Conservation (phyloP, 1,140 invertebrate species). For the Tetramorium simillimum region DNA sequence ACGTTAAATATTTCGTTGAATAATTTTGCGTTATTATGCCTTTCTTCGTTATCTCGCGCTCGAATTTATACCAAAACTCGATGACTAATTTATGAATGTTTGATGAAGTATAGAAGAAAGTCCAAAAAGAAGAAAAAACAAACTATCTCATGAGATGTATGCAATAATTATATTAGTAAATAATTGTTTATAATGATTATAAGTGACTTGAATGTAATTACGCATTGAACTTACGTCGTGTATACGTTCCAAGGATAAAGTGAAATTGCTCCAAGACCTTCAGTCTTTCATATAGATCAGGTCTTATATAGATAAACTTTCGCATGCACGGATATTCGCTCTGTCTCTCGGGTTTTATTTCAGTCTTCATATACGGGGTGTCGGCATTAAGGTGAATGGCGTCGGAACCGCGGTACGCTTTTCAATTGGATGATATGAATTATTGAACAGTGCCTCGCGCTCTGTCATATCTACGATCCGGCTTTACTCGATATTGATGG, state of each 20-base stretch:
- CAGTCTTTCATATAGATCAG: slow-evolving; percentile 9
- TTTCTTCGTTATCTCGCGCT: neutral
- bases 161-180: too few relatives aligned
- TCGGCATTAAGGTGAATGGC: slow-evolving; percentile 60
- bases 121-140: neutral
- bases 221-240: neutral
- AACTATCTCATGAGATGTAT: too few relatives aligned
- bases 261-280: neutral
- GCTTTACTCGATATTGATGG: slow-evolving; percentile 64
- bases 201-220: neutral
- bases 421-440: slow-evolving; percentile 71
- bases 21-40: neutral
- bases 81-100: neutral
- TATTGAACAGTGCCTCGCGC: slow-evolving; percentile 65
- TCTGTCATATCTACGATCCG: slow-evolving; percentile 61
- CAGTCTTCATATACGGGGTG: slow-evolving; percentile 26
- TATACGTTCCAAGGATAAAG: neutral
- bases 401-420: slow-evolving; percentile 62
- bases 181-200: too few relatives aligned
- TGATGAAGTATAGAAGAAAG: neutral
- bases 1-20: slow-evolving; percentile 2
- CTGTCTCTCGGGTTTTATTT: slow-evolving; percentile 39
- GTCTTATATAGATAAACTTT: slow-evolving; percentile 30
- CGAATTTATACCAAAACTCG: neutral
- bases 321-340: slow-evolving; percentile 24